phyloP scores from a whole-genome alignment of 2,113 vertebrate species.

The Nothoprocta perdicaria region DNA sequence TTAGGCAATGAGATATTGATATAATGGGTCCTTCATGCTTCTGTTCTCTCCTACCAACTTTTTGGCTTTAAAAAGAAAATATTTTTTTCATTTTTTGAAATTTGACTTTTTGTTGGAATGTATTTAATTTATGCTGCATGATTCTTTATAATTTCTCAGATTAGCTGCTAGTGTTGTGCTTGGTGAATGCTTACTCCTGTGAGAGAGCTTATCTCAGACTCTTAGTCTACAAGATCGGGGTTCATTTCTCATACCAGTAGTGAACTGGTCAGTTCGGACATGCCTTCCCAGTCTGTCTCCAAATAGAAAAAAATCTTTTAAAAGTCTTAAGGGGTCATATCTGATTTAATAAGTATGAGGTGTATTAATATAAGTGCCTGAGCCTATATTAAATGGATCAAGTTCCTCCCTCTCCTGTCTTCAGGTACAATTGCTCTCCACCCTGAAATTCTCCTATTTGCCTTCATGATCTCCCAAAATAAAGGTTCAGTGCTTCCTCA shows the following conservation, averaged over 20 bases:
- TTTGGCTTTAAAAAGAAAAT: background rate
- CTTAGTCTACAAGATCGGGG: background rate
- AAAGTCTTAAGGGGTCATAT: background rate
- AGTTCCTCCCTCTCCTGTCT: background rate
- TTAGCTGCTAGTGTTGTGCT: background rate
- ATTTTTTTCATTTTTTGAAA: background rate
- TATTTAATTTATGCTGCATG: background rate
- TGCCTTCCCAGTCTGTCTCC: background rate
- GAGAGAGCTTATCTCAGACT: background rate
- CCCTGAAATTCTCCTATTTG: background rate
- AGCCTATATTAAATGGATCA: background rate
- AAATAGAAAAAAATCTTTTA: background rate
- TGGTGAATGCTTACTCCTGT: background rate
- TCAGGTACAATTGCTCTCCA: background rate
- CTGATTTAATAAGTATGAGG: fast-evolving
- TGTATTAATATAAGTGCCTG: background rate
- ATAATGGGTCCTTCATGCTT: background rate
- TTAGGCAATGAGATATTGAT: background rate
- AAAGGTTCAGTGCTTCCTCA: background rate
- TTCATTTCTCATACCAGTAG: background rate
- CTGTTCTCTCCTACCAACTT: background rate
- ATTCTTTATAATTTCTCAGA: background rate
- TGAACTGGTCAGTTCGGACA: fast-evolving
- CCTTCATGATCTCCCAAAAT: background rate
- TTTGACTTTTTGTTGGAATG: background rate